phyloP scores from a whole-genome alignment of 2,888 invertebrate species.

The Drosophila nigritarsus region DNA sequence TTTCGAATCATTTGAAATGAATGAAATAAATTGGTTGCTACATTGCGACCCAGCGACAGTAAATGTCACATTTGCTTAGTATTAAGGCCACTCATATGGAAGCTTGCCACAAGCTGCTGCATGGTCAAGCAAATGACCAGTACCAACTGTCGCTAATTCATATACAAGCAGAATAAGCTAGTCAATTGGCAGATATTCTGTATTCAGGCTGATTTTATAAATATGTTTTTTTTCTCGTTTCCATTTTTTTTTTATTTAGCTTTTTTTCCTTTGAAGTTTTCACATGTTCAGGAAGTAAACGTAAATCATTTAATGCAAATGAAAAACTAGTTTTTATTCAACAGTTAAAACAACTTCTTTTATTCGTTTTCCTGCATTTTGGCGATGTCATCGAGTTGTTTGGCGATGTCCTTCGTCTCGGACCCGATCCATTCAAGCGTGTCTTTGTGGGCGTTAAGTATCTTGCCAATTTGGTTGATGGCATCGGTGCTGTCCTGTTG shows the following conservation, averaged over 20 bases:
- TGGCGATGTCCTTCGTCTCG: slow-evolving; percentile 91
- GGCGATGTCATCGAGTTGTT: slow-evolving; percentile 92
- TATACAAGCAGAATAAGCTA: neutral
- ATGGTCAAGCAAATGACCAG: slow-evolving; percentile 23
- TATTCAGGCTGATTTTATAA: neutral
- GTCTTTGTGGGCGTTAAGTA: slow-evolving; percentile 98
- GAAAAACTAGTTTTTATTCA: too few relatives aligned
- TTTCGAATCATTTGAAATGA: slow-evolving; percentile 63
- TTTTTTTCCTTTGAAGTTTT: too few relatives aligned
- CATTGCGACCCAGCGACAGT: slow-evolving; percentile 31
- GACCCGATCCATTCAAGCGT: slow-evolving; percentile 97
- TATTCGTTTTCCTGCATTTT: slow-evolving; percentile 88
- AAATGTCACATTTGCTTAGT: slow-evolving; percentile 49
- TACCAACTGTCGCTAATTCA: slow-evolving; percentile 7
- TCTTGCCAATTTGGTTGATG: slow-evolving; percentile 95
- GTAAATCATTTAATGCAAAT: too few relatives aligned
- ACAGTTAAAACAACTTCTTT: too few relatives aligned
- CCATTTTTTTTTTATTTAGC: too few relatives aligned
- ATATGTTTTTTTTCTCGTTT: neutral
- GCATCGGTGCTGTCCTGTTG: slow-evolving; percentile 93
- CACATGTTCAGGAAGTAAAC: too few relatives aligned
- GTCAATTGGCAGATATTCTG: slow-evolving; percentile 11
- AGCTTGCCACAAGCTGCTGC: slow-evolving; percentile 22
- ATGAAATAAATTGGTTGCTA: slow-evolving; percentile 62
- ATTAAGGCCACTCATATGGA: slow-evolving; percentile 21